Evolutionary conservation across 1,140 invertebrate species (phyloP).

Genomic region (Forficula auricularia): DNA sequence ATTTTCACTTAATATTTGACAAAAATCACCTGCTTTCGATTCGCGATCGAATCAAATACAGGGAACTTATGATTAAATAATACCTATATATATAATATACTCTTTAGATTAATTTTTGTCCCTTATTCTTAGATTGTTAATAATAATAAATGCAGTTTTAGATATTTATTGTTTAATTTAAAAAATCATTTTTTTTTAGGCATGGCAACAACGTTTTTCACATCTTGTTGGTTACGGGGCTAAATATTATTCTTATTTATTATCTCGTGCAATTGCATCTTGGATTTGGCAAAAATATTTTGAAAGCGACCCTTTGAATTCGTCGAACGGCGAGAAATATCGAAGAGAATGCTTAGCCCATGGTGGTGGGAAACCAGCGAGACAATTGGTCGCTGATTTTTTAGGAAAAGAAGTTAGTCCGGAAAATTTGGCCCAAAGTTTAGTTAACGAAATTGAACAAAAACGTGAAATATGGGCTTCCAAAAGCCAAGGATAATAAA

Average conservation of each 20-base stretch:
- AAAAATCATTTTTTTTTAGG: too few species aligned
- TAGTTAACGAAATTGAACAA: constrained; percentile 30
- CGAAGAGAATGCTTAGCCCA: constrained; percentile 58
- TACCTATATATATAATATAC: too few species aligned
- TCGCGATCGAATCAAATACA: too few species aligned
- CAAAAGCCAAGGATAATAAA: too few species aligned
- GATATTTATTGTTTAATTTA: too few species aligned
- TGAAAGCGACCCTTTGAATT: constrained; percentile 59
- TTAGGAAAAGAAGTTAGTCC: constrained; percentile 48
- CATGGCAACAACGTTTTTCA: constrained; percentile 90
- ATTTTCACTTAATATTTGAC: too few species aligned
- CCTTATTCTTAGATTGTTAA: too few species aligned
- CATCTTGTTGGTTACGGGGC: constrained; percentile 95
- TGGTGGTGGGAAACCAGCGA: constrained; percentile 73
- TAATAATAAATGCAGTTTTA: too few species aligned
- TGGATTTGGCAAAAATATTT: constrained; percentile 88
- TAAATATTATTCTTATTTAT: constrained; percentile 94
- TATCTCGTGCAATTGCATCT: constrained; percentile 82
- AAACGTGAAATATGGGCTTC: constrained; percentile 1
- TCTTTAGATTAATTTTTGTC: too few species aligned
- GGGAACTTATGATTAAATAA: too few species aligned
- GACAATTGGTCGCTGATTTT: constrained; percentile 51
- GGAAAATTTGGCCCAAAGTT: constrained; percentile 28
- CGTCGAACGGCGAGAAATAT: constrained; percentile 57
- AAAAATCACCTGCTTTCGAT: too few species aligned